These are phyloP conservation scores for Nasonia giraulti DNA, from an alignment of 1,140 invertebrate species.

Conservation along the genomic window DNA sequence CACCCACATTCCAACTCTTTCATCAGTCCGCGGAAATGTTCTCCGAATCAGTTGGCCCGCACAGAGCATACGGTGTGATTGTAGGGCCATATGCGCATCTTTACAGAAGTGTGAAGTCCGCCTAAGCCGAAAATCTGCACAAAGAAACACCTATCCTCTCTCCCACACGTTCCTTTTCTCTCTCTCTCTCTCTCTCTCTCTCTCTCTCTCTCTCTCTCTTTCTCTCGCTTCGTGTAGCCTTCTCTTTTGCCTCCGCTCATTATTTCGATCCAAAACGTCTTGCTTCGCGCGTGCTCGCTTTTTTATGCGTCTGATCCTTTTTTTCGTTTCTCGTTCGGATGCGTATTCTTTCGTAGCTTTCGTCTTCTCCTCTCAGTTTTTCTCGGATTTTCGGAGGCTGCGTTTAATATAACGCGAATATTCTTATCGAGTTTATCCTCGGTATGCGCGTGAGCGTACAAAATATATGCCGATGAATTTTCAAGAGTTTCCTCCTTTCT, in stretches of 20 bases:
- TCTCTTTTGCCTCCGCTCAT: not conserved
- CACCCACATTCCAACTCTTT: too few relatives aligned
- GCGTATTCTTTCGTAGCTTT: too few relatives aligned
- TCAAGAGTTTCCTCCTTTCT: not conserved
- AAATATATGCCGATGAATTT: not conserved
- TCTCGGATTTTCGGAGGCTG: not conserved
- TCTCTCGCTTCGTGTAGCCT: not conserved
- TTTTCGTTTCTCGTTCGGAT: not conserved
- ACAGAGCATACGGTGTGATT: not conserved
- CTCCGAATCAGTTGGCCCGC: not conserved
- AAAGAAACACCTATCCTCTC: conserved; percentile 46
- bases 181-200: not conserved
- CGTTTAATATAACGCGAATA: too few relatives aligned
- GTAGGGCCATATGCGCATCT: too few relatives aligned
- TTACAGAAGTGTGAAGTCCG: conserved; percentile 9
- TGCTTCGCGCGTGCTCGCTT: not conserved
- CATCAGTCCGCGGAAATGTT: too few relatives aligned
- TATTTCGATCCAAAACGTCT: not conserved
- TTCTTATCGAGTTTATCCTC: too few relatives aligned
- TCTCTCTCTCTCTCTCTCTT: not conserved
- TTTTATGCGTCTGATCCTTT: conserved; percentile 7
- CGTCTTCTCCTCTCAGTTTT: not conserved
- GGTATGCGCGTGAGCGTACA: too few relatives aligned
- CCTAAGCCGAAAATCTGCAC: conserved; percentile 46
- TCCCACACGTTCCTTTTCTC: not conserved